Percentiles rank a stretch among this genome's conserved stretches.
Evolutionary conservation across 2,797 vertebrate genomes (phyloP).

Genomic region (Eupleurogrammus muticus): DNA sequence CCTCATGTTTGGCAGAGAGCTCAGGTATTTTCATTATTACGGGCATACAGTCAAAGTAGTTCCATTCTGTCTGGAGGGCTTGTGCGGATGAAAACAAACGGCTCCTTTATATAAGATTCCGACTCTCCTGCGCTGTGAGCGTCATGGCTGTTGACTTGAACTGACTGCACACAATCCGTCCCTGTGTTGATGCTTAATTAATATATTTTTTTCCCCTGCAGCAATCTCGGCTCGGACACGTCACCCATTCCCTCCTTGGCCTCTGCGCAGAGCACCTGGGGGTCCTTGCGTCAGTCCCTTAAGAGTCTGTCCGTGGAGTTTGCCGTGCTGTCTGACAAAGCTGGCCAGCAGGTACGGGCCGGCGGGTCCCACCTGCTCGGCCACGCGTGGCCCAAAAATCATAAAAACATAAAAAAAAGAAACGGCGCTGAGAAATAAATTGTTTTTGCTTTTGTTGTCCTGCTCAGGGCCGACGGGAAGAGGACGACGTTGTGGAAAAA

Average conservation of each 20-base stretch:
- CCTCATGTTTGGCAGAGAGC: conserved; percentile 93
- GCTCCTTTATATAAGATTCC: conserved; percentile 35
- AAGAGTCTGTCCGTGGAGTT: conserved; percentile 96
- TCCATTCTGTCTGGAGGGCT: conserved; percentile 15
- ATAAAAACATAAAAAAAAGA: background rate
- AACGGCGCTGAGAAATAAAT: conserved; percentile 32
- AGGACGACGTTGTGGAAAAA: conserved; percentile 97
- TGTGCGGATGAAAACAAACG: conserved; percentile 16
- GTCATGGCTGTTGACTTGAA: conserved; percentile 43
- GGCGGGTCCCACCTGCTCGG: conserved; percentile 31
- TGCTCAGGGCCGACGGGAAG: conserved; percentile 92
- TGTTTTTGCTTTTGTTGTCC: conserved; percentile 49
- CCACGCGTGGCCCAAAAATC: conserved; percentile 14
- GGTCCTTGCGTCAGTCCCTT: conserved; percentile 90
- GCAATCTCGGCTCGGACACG: conserved; percentile 91
- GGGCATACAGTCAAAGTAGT: conserved; percentile 14
- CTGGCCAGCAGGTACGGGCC: conserved; percentile 91
- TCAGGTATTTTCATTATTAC: conserved; percentile 86
- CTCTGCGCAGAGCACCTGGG: conserved; percentile 90
- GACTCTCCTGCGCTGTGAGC: conserved; percentile 18
- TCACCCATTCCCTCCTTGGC: conserved; percentile 90
- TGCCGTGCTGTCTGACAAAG: conserved; percentile 93
- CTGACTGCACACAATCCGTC: conserved; percentile 30
- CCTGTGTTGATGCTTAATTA: too few species aligned
- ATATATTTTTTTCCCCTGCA: conserved; percentile 58